phyloP scores from a whole-genome alignment of 2,797 vertebrate genomes.

The Hipposideros larvatus region DNA sequence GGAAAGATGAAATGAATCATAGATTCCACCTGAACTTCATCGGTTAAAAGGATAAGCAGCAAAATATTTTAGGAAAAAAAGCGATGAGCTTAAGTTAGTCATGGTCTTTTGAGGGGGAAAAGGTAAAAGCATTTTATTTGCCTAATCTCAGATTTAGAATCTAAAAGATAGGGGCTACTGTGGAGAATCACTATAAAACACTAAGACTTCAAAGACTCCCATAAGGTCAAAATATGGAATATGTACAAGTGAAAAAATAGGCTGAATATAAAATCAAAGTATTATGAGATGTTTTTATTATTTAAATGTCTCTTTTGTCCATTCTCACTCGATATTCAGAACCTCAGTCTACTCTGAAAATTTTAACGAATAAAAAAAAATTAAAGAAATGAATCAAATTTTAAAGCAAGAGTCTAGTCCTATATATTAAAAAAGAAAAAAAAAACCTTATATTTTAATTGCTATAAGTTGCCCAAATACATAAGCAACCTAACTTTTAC shows the following conservation, averaged over 20 bases:
- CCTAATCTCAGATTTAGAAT: slow-evolving; percentile 44
- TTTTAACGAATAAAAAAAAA: slow-evolving; percentile 57
- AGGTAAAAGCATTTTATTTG: slow-evolving; percentile 45
- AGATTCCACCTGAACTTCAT: slow-evolving; percentile 81
- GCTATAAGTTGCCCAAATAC: neutral
- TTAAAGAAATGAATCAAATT: slow-evolving; percentile 29
- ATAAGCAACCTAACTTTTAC: slow-evolving; percentile 31
- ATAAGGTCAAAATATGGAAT: slow-evolving; percentile 27
- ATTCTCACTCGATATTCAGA: slow-evolving; percentile 29
- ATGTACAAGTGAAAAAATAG: neutral
- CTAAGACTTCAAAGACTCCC: neutral
- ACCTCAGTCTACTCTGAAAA: neutral
- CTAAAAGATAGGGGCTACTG: neutral
- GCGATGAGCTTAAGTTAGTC: slow-evolving; percentile 68
- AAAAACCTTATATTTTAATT: neutral
- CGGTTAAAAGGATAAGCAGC: slow-evolving; percentile 79
- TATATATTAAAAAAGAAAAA: slow-evolving; percentile 25
- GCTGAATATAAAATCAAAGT: slow-evolving; percentile 34
- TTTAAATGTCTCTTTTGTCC: slow-evolving; percentile 3
- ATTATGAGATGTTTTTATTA: neutral
- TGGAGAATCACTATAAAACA: slow-evolving; percentile 44
- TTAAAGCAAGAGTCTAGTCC: slow-evolving; percentile 37
- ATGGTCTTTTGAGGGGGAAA: slow-evolving; percentile 32
- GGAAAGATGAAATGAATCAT: slow-evolving; percentile 87
- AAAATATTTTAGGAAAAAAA: slow-evolving; percentile 82